A percentile compares a stretch with the other conserved stretches of the same genome.
Conservation (phyloP, 2,113 vertebrate species). For the Muntiacus reevesi region DNA sequence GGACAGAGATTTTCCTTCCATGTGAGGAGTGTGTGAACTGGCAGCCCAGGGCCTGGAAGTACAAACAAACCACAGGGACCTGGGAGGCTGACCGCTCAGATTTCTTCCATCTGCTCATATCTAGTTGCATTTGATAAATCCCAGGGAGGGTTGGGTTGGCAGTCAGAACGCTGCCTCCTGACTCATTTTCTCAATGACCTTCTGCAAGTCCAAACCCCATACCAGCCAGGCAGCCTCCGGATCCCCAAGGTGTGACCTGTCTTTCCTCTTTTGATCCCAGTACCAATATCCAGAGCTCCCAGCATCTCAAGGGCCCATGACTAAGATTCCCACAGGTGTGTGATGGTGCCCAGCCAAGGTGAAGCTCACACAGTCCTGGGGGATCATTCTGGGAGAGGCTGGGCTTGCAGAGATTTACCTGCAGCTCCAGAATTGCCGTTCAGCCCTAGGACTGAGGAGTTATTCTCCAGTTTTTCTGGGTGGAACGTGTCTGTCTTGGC, state of each 20-base stretch:
- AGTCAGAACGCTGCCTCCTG: fast-evolving
- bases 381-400: neutral
- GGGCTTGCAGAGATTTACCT: slow-evolving; percentile 77
- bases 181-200: neutral
- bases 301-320: neutral
- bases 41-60: neutral
- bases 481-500: slow-evolving; percentile 82
- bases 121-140: neutral
- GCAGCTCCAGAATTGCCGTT: slow-evolving; percentile 94
- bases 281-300: neutral
- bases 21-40: neutral
- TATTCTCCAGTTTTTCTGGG: slow-evolving; percentile 90
- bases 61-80: fast-evolving
- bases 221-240: neutral
- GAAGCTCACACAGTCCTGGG: neutral
- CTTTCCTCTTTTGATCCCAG: neutral
- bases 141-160: neutral
- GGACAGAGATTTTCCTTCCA: neutral
- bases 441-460: slow-evolving; percentile 86
- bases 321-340: neutral
- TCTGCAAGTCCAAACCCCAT: neutral
- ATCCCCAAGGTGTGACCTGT: neutral
- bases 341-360: fast-evolving
- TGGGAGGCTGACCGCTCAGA: neutral
- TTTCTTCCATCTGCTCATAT: neutral